Base-by-base conservation (phyloP, 2,888 invertebrate genomes). In the Argyra leucocephala region DNA sequence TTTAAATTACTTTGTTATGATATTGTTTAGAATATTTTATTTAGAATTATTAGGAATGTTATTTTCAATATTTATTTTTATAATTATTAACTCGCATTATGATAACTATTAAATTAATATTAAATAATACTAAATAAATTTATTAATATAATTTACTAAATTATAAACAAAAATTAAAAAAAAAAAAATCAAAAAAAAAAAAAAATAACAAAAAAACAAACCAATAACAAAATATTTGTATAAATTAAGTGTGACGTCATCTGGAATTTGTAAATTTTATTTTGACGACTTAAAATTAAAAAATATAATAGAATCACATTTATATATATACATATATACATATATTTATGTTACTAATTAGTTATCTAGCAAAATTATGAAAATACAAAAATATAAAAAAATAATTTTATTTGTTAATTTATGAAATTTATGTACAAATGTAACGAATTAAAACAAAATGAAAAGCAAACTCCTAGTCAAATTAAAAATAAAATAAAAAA, bases 1-100 rank as follows among this genome's bases (percentile, higher is more conserved):
- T 48, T 48, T 48, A 48, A 48, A 48, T 48, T 48, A 48, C 48
- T 48, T 48, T 48, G 48, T 48, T 48, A 48, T 48, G n/a, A 48
- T 48, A 48, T 48, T 48, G 48, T 48, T 48, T 48, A 48, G 12
- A 48, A 48, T 48, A 48, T 48, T 48, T 48, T 48, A 3, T 48
- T 48, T 48, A 48, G 48, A 48, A 48, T n/a, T 48, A 12, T 15
- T 48, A 48, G 18, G 15, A 48, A 18, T 48, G 48, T 48, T 48
- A 48, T 48, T 48, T 48, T 48, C 48, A 48, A 48, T 48, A 48
- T 48, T 48, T 48, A 48, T 48, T 48, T 48, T 48, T 48, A n/a
- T 48, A 48, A 48, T 48, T 15, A 48, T 48, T 18, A 18, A 48
- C 48, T 48, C 48, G 48, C 48, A 48, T 48, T 48, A 48, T 12